Conservation (phyloP, 2,113 vertebrate species). For the Bubo bubo region DNA sequence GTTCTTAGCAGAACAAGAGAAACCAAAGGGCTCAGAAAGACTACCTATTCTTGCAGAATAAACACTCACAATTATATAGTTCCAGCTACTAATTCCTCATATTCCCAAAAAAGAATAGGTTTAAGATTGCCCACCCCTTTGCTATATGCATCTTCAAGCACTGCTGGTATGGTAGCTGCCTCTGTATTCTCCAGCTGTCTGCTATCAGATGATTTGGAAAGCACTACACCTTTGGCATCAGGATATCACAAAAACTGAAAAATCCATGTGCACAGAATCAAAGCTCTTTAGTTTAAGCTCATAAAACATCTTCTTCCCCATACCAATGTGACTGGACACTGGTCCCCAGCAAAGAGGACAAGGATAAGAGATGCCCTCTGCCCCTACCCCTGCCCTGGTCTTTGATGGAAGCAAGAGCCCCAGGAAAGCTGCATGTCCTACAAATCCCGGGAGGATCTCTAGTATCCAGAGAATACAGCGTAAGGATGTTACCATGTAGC, state of each 20-base stretch:
- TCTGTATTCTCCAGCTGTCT: background rate
- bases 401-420: background rate
- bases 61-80: background rate
- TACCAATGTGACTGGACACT: too few relatives aligned
- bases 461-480: background rate
- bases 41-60: background rate
- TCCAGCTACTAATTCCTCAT: background rate
- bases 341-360: rapidly evolving
- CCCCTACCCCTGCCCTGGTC: background rate
- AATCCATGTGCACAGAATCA: rapidly evolving
- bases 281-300: background rate
- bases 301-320: background rate
- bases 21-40: background rate
- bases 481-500: background rate
- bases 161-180: background rate
- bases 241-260: background rate
- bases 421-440: background rate
- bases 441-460: background rate
- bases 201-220: background rate
- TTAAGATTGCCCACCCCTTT: background rate
- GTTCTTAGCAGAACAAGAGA: background rate
- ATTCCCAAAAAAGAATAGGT: background rate
- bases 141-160: background rate
- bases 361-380: background rate
- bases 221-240: background rate